phyloP scores from a whole-genome alignment of 2,888 invertebrate genomes.

The Pseudococcus viburni region DNA sequence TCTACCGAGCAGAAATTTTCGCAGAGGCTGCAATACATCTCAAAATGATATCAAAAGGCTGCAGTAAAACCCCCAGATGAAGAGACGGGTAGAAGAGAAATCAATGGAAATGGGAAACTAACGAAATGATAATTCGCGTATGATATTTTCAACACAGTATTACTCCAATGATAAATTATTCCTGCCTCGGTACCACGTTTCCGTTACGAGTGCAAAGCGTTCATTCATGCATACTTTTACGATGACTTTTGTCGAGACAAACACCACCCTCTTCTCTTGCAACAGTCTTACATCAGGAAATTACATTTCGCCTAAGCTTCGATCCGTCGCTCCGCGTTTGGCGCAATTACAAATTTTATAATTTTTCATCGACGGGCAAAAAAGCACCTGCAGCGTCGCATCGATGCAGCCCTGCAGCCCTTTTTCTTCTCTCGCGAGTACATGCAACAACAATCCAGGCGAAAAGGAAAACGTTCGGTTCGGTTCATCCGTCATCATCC shows the following conservation, averaged over 20 bases:
- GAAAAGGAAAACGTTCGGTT: constrained; percentile 34
- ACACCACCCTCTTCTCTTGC: neutral
- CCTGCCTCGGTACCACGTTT: constrained; percentile 58
- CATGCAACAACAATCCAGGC: neutral
- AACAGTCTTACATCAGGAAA: constrained; percentile 1
- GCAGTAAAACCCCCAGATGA: neutral
- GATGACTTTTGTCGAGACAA: constrained; percentile 62
- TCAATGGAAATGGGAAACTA: neutral
- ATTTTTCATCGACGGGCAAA: constrained; percentile 31
- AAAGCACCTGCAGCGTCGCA: constrained; percentile 15
- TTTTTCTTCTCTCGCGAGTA: neutral
- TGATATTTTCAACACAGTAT: constrained; percentile 43
- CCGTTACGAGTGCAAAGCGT: constrained; percentile 53
- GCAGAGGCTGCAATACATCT: too few species aligned
- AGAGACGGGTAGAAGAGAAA: neutral
- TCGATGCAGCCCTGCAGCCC: neutral
- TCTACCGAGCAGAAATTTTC: too few species aligned
- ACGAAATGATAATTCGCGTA: constrained; percentile 57
- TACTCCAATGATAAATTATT: constrained; percentile 63
- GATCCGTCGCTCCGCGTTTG: neutral
- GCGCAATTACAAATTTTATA: constrained; percentile 10
- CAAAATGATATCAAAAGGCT: too few species aligned
- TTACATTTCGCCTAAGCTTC: constrained; percentile 20
- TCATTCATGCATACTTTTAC: constrained; percentile 59
- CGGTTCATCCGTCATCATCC: constrained; percentile 64